Conservation (phyloP, 2,888 invertebrate genomes). For the Drosophila gaucha region DNA sequence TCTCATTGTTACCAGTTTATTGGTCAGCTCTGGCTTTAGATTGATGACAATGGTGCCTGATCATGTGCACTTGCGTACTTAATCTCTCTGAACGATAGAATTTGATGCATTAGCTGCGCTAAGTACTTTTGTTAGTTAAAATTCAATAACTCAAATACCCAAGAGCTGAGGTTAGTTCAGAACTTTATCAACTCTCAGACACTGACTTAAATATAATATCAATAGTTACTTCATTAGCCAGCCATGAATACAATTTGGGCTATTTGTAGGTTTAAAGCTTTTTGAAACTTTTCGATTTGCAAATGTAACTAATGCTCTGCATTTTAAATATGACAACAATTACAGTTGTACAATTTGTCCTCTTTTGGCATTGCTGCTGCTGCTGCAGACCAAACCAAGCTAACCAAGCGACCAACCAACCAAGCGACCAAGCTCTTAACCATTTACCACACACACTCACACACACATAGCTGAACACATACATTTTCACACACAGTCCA, state of each 20-base stretch:
- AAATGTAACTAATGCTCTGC: slow-evolving; percentile 74
- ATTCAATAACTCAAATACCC: no score
- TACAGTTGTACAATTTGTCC: slow-evolving; percentile 80
- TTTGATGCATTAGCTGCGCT: slow-evolving; percentile 30
- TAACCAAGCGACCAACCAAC: slow-evolving; percentile 24
- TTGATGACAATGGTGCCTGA: slow-evolving; percentile 47
- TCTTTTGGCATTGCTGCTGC: slow-evolving; percentile 67
- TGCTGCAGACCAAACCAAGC: slow-evolving; percentile 39
- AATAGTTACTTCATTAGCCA: background rate
- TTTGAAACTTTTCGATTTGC: slow-evolving; percentile 9
- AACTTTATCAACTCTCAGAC: no score
- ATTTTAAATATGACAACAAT: slow-evolving; percentile 80
- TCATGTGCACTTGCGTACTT: slow-evolving; percentile 7
- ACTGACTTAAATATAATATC: background rate
- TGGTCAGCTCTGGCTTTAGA: slow-evolving; percentile 55
- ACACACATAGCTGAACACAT: slow-evolving; percentile 24
- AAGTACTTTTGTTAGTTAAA: no score
- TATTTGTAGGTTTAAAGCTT: slow-evolving; percentile 25
- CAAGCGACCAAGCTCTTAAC: slow-evolving; percentile 73
- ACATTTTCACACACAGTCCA: slow-evolving; percentile 56
- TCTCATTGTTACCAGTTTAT: slow-evolving; percentile 68
- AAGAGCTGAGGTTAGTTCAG: background rate
- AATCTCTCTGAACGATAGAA: slow-evolving; percentile 22
- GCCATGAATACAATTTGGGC: background rate
- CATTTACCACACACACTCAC: slow-evolving; percentile 66